A percentile compares a stretch with the other conserved stretches of the same genome.
Conservation (phyloP, 2,888 invertebrate species). For the Mechanitis mazaeus region DNA sequence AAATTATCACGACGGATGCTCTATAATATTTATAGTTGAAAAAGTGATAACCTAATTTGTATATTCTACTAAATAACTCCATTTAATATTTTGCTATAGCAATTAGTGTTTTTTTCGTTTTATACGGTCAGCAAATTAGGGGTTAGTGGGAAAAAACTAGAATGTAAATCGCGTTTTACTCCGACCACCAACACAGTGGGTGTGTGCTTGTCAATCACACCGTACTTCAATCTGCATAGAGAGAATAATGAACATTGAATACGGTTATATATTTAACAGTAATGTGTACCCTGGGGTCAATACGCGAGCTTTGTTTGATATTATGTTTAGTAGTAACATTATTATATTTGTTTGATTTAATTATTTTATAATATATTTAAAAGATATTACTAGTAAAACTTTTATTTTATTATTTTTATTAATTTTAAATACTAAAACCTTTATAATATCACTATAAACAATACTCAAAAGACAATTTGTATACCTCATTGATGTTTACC, state of each 20-base stretch:
- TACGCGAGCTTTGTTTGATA: neutral
- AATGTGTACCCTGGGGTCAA: slow-evolving; percentile 2
- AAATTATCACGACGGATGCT: neutral
- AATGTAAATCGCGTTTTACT: slow-evolving; percentile 37
- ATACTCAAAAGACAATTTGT: neutral
- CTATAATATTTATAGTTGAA: neutral
- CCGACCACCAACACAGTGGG: slow-evolving; percentile 59
- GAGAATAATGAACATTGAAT: slow-evolving; percentile 13
- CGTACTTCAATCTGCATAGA: slow-evolving; percentile 21
- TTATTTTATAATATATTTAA: neutral
- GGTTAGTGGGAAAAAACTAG: slow-evolving; percentile 39
- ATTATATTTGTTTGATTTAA: neutral
- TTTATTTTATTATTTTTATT: too few species aligned
- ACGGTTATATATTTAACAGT: slow-evolving; percentile 1
- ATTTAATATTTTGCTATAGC: slow-evolving; percentile 34
- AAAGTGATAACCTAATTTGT: slow-evolving; percentile 15
- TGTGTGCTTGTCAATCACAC: slow-evolving; percentile 60
- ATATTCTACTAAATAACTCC: slow-evolving; percentile 17
- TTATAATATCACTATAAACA: neutral
- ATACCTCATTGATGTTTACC: neutral
- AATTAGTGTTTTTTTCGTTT: slow-evolving; percentile 45
- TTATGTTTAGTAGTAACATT: too few species aligned
- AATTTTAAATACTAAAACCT: too few species aligned
- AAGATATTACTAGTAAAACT: neutral
- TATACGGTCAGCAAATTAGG: slow-evolving; percentile 47